Evolutionary conservation across 2,888 invertebrate genomes (phyloP).

Genomic region (Tortrix viridana): DNA sequence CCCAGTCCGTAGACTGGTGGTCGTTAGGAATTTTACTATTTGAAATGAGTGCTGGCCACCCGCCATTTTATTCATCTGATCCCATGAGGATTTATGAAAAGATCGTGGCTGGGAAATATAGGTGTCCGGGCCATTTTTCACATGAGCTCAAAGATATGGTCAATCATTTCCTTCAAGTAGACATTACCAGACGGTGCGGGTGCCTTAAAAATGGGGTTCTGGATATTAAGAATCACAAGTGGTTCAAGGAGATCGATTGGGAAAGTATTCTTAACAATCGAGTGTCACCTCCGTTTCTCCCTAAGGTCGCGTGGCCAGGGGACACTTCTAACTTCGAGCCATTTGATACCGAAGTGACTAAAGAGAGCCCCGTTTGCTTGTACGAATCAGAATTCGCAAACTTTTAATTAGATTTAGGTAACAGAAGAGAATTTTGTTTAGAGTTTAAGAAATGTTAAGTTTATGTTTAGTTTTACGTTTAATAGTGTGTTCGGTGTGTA

Average conservation of each 20-base stretch:
- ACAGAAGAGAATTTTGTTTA: not conserved
- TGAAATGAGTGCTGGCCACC: constrained; percentile 96
- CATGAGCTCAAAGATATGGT: constrained; percentile 92
- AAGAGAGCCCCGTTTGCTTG: constrained; percentile 79
- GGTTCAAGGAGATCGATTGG: constrained; percentile 96
- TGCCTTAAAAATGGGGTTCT: constrained; percentile 94
- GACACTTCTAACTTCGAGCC: constrained; percentile 90
- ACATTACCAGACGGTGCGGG: constrained; percentile 87
- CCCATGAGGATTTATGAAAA: constrained; percentile 98
- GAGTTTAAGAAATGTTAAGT: too few relatives aligned
- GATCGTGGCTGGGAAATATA: constrained; percentile 95
- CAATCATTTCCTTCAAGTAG: constrained; percentile 88
- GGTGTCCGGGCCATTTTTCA: constrained; percentile 92
- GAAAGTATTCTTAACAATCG: constrained; percentile 91
- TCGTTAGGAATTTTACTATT: constrained; percentile 93
- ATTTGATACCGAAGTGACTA: constrained; percentile 83
- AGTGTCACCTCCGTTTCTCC: constrained; percentile 86
- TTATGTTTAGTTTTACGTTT: constrained; percentile 33
- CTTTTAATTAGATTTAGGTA: constrained; percentile 76
- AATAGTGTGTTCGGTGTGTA: not conserved
- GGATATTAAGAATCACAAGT: constrained; percentile 96
- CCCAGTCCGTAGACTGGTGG: constrained; percentile 98
- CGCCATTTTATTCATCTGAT: constrained; percentile 96
- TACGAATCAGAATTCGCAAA: constrained; percentile 87
- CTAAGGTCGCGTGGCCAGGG: constrained; percentile 83